These are phyloP conservation scores for Hippolais icterina DNA, from an alignment of 2,113 vertebrate species.

Conservation along the genomic window DNA sequence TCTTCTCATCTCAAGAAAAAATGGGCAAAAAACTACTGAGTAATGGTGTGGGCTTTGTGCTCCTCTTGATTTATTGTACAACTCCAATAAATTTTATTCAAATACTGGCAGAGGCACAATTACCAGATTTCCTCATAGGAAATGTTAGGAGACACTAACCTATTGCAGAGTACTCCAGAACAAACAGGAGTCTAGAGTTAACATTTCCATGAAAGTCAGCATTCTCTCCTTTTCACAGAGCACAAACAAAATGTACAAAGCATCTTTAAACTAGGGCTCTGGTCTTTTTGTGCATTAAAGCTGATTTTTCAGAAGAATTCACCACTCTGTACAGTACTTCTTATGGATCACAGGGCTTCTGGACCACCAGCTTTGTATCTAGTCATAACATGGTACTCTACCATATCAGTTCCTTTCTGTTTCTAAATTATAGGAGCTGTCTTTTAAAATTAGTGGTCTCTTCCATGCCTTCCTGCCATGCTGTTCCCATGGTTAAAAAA, in stretches of 20 bases:
- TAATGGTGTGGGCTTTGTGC: neutral
- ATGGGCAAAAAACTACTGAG: neutral
- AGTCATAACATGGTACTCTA: neutral
- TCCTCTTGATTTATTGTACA: neutral
- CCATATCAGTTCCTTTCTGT: neutral
- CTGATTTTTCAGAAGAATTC: neutral
- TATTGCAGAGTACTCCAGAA: neutral
- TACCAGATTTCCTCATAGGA: neutral
- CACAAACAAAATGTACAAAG: neutral
- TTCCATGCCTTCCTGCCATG: neutral
- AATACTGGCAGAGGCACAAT: neutral
- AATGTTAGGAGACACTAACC: neutral
- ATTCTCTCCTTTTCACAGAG: neutral
- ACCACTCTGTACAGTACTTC: neutral
- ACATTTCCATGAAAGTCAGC: neutral
- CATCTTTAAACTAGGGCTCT: neutral
- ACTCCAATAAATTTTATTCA: neutral
- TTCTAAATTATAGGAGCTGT: neutral
- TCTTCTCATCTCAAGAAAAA: neutral
- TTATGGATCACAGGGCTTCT: neutral
- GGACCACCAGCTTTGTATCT: neutral
- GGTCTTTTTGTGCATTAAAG: neutral
- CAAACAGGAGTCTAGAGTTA: neutral
- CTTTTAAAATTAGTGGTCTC: neutral
- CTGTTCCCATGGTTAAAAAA: neutral